Evolutionary conservation across 2,797 vertebrate species (phyloP).

Genomic region (Orestias chungarensis): DNA sequence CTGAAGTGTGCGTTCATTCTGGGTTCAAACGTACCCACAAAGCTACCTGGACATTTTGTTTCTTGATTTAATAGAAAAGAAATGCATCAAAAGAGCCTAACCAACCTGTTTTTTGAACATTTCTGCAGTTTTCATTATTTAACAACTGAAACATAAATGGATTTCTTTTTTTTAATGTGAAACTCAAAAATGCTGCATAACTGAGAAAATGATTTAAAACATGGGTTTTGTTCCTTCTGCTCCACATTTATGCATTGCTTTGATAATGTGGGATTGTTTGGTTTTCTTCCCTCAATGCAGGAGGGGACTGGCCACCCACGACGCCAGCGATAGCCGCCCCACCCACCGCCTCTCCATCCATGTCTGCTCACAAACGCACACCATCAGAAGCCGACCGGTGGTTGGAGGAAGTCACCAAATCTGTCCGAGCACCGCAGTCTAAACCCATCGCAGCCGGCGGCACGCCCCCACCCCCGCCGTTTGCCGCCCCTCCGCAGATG

Average conservation of each 20-base stretch:
- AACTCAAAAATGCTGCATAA: background rate
- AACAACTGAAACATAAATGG: background rate
- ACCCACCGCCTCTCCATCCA: conserved; percentile 65
- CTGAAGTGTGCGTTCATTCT: background rate
- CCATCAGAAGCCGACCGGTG: conserved; percentile 97
- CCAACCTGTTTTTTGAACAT: too few species aligned
- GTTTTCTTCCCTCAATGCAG: conserved; percentile 51
- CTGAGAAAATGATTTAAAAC: too few species aligned
- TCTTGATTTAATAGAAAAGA: background rate
- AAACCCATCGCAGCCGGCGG: conserved; percentile 48
- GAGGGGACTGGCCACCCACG: conserved; percentile 81
- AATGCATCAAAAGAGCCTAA: too few species aligned
- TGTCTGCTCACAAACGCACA: conserved; percentile 88
- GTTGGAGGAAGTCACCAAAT: conserved; percentile 96
- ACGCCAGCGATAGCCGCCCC: conserved; percentile 62
- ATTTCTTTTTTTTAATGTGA: background rate
- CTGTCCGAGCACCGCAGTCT: conserved; percentile 83
- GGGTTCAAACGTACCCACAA: background rate
- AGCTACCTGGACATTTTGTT: too few species aligned
- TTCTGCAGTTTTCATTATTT: too few species aligned
- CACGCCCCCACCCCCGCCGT: conserved; percentile 47
- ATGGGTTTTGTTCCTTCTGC: too few species aligned
- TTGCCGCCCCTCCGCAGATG: conserved; percentile 60
- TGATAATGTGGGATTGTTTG: background rate
- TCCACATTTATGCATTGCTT: background rate